Conservation (phyloP, 2,888 invertebrate species). For the Callyntrura sp. region DNA sequence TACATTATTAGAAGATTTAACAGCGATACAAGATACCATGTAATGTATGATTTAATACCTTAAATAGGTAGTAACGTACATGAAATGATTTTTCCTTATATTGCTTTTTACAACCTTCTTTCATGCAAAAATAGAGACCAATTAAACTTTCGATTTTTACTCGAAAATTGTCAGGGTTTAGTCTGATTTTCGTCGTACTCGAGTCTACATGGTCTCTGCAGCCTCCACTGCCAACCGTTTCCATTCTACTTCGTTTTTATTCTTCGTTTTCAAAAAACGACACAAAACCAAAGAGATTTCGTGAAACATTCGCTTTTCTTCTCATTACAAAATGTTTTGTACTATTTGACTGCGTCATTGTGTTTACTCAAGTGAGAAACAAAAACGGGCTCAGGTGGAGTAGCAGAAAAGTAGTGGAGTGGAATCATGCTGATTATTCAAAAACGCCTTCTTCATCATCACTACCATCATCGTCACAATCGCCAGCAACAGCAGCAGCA, state of each 20-base stretch:
- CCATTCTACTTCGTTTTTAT: background rate
- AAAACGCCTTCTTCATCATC: slow-evolving; percentile 45
- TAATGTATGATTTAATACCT: too few species aligned
- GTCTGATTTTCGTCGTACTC: slow-evolving; percentile 73
- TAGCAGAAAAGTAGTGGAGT: slow-evolving; percentile 12
- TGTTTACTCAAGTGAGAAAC: slow-evolving; percentile 70
- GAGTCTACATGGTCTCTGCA: slow-evolving; percentile 33
- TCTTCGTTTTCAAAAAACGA: slow-evolving; percentile 17
- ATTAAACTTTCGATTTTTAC: slow-evolving; percentile 79
- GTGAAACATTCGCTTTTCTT: slow-evolving; percentile 38
- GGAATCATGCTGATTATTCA: slow-evolving; percentile 76
- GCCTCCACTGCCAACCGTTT: background rate
- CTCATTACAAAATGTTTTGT: slow-evolving; percentile 39
- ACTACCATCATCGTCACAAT: too few species aligned
- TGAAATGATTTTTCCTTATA: too few species aligned
- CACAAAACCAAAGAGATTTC: slow-evolving; percentile 10
- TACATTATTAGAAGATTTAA: too few species aligned
- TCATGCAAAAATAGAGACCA: slow-evolving; percentile 53
- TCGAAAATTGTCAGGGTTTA: slow-evolving; percentile 61
- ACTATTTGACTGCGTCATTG: slow-evolving; percentile 12
- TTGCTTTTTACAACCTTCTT: too few species aligned
- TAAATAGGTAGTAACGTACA: slow-evolving; percentile 1
- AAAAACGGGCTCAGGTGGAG: slow-evolving; percentile 39
- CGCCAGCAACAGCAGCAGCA: too few species aligned
- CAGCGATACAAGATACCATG: too few species aligned